Evolutionary conservation across 2,113 vertebrate species (phyloP).

Genomic region (Hemibagrus wyckioides): DNA sequence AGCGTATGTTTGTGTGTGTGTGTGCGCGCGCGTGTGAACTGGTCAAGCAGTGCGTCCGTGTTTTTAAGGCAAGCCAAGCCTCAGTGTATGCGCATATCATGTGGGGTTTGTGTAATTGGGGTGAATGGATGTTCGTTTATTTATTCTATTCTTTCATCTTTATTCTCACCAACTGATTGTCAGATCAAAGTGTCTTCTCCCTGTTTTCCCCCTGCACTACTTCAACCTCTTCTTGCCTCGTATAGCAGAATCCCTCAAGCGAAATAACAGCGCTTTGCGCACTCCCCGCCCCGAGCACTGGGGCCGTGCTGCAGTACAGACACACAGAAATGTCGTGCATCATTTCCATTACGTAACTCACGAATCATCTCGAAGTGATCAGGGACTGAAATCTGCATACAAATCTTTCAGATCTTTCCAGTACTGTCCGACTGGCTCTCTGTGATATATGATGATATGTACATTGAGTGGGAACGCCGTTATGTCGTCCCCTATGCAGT

Average conservation of each 20-base stretch:
- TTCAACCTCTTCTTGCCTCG: conserved; percentile 37
- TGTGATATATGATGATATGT: neutral
- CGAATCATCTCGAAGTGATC: conserved; percentile 41
- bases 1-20: conserved; percentile 46
- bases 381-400: neutral
- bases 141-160: conserved; percentile 41
- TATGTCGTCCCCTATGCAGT: neutral
- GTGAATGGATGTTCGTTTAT: conserved; percentile 45
- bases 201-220: conserved; percentile 6
- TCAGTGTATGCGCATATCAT: neutral
- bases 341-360: conserved; percentile 65
- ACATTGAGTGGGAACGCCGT: too few species aligned
- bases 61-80: neutral
- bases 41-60: neutral
- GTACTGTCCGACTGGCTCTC: neutral
- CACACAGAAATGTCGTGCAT: conserved; percentile 51
- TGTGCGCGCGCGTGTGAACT: conserved; percentile 24
- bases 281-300: conserved; percentile 34
- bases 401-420: neutral
- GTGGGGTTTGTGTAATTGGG: conserved; percentile 23
- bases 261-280: conserved; percentile 64
- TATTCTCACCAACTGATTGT: conserved; percentile 50
- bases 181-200: neutral
- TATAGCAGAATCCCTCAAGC: conserved; percentile 30
- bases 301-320: conserved; percentile 66